Conservation (phyloP, 2,797 vertebrate species). For the Neosilurus hyrtlii region DNA sequence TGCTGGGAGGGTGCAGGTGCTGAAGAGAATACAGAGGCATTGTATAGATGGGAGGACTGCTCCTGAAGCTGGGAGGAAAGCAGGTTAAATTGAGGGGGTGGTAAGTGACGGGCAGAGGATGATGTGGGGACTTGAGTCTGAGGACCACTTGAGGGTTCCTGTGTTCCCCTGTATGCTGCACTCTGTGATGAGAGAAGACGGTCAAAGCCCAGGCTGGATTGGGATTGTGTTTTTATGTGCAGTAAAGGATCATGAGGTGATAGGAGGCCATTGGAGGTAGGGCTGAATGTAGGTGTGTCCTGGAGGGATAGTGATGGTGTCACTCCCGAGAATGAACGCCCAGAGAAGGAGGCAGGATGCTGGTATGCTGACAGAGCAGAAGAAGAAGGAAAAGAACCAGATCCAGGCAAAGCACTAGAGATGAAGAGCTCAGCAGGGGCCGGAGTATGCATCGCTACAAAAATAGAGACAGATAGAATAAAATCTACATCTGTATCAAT, state of each 20-base stretch:
- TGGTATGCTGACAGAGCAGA: constrained; percentile 91
- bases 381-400: constrained; percentile 85
- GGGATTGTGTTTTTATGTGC: constrained; percentile 86
- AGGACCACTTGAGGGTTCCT: constrained; percentile 68
- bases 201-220: constrained; percentile 83
- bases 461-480: constrained; percentile 50
- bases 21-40: constrained; percentile 82
- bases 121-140: constrained; percentile 67
- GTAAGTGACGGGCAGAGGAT: constrained; percentile 78
- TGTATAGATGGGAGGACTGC: constrained; percentile 83
- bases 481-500: constrained; percentile 16
- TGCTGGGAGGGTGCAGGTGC: constrained; percentile 64
- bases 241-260: constrained; percentile 87
- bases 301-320: constrained; percentile 84
- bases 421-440: constrained; percentile 90
- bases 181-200: constrained; percentile 80
- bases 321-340: constrained; percentile 83
- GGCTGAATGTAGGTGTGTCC: constrained; percentile 85
- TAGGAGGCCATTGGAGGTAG: constrained; percentile 84
- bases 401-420: constrained; percentile 83
- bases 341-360: constrained; percentile 86
- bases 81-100: constrained; percentile 82
- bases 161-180: constrained; percentile 69
- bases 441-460: constrained; percentile 86
- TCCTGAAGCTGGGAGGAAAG: constrained; percentile 81